Base-by-base conservation (phyloP, 2,888 invertebrate genomes). In the Nowickia ferox region DNA sequence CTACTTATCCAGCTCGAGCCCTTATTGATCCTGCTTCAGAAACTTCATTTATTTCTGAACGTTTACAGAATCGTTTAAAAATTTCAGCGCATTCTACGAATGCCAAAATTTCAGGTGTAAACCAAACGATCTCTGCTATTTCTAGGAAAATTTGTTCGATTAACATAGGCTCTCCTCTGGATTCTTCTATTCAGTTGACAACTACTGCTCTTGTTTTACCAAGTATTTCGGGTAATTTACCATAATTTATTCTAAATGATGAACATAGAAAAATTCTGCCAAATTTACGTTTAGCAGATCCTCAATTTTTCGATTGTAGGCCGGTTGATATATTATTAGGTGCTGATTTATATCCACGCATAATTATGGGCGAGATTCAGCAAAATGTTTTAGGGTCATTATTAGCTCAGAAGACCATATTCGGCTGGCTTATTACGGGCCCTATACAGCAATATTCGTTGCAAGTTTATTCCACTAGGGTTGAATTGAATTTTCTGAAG, bases 1-100 rank as follows among this genome's bases (percentile, higher is more conserved):
- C 30, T 30, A 66, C 66, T 51, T 66, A 51, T 11, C 66, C 46
- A 48, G 46, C 66, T 2, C 48, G 66, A 10, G 66, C 66, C 8
- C 48, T 30, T 30, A 30, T 66, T 5, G 66, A 48, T 13, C 46
- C 66, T 6, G 68, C 53, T 40, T 68, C 68, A 5, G 30, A 30
- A 30, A 30, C 30, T 30, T 30, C 30, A 30, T 30, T 30, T 30
- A 30, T 30, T 30, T 30, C 30, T 30, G 30, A 30, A 30, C 30
- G 30, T 30, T 30, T 30, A 30, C 30, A 30, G 4, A 30, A 30
- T 30, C 30, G 30, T 30, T 30, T 30, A 30, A 30, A 30, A 30
- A 2, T 30, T 30, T 30, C 30, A 30, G 30, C 30, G 30, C 2
- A 4, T 30, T 30, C 30, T 30, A 30, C 30, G 30, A 30, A 30